A percentile compares a stretch with the other conserved stretches of the same genome.
Evolutionary conservation across 2,888 invertebrate species (phyloP).

Genomic region (Chalcosyrphus nemorum): DNA sequence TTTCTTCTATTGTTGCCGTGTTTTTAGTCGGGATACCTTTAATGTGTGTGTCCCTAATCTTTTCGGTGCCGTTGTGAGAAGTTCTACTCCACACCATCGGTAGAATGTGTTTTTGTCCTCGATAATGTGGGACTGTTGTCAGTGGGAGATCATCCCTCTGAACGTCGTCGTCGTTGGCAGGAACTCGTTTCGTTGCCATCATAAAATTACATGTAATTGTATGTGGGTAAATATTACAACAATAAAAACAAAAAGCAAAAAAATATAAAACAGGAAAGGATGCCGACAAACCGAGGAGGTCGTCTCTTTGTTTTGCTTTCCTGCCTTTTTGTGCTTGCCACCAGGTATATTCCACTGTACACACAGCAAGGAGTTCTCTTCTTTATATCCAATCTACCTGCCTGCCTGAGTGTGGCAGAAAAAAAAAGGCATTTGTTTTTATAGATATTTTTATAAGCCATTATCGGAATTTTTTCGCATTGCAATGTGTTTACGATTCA

Average conservation of each 20-base stretch:
- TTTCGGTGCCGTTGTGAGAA: slow-evolving; percentile 34
- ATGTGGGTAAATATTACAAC: slow-evolving; percentile 69
- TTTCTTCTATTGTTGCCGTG: slow-evolving; percentile 37
- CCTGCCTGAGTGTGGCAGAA: slow-evolving; percentile 17
- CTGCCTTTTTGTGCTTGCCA: slow-evolving; percentile 50
- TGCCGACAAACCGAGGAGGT: slow-evolving; percentile 67
- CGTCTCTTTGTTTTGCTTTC: slow-evolving; percentile 58
- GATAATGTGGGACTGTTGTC: slow-evolving; percentile 51
- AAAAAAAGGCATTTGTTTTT: slow-evolving; percentile 68
- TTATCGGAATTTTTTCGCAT: slow-evolving; percentile 70
- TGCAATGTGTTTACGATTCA: slow-evolving; percentile 69
- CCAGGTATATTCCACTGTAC: too few species aligned
- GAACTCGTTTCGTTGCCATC: slow-evolving; percentile 63
- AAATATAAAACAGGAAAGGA: slow-evolving; percentile 57
- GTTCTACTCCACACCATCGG: slow-evolving; percentile 4
- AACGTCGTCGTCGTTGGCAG: slow-evolving; percentile 17
- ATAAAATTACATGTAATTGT: slow-evolving; percentile 73
- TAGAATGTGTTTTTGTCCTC: slow-evolving; percentile 2
- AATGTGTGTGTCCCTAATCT: slow-evolving; percentile 65
- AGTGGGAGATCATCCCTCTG: slow-evolving; percentile 67
- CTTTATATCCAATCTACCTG: not conserved
- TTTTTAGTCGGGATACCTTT: slow-evolving; percentile 62
- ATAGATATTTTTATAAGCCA: slow-evolving; percentile 73
- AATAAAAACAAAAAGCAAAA: slow-evolving; percentile 31
- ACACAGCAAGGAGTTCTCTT: too few species aligned